A percentile compares a stretch with the other conserved stretches of the same genome.
phyloP scores from a whole-genome alignment of 2,888 invertebrate species.

The Saturnia pavonia region DNA sequence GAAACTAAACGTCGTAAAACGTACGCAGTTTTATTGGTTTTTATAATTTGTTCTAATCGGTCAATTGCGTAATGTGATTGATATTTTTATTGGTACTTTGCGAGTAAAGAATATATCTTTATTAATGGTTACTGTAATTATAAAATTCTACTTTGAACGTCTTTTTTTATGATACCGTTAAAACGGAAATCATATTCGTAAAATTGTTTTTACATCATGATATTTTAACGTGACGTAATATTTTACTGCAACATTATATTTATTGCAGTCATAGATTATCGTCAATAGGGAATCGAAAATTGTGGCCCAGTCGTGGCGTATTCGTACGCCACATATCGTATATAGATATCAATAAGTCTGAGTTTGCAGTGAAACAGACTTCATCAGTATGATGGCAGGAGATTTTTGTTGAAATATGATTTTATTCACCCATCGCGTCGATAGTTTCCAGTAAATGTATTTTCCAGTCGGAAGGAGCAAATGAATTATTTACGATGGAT shows the following conservation, averaged over 20 bases:
- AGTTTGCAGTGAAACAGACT: too few relatives aligned
- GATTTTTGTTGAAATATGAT: too few relatives aligned
- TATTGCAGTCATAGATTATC: not conserved
- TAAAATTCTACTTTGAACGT: constrained; percentile 28
- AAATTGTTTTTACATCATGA: not conserved
- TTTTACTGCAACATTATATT: not conserved
- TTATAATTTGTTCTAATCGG: constrained; percentile 40
- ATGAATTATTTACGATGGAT: too few relatives aligned
- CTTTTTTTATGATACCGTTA: constrained; percentile 22
- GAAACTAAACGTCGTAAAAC: constrained; percentile 28
- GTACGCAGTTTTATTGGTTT: constrained; percentile 37
- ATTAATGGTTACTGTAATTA: constrained; percentile 18
- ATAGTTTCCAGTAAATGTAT: too few relatives aligned
- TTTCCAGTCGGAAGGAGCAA: too few relatives aligned
- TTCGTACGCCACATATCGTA: too few relatives aligned
- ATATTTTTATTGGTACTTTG: constrained; percentile 24
- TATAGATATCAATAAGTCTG: too few relatives aligned
- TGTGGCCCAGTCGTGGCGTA: too few relatives aligned
- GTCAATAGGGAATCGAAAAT: not conserved
- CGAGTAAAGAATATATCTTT: constrained; percentile 16
- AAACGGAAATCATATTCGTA: constrained; percentile 19
- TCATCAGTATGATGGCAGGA: too few relatives aligned
- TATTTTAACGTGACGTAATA: not conserved
- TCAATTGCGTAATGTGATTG: constrained; percentile 28
- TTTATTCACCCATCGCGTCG: too few relatives aligned